These are phyloP conservation scores for Pipistrellus pipistrellus DNA, from an alignment of 2,797 vertebrate species.

Conservation along the genomic window DNA sequence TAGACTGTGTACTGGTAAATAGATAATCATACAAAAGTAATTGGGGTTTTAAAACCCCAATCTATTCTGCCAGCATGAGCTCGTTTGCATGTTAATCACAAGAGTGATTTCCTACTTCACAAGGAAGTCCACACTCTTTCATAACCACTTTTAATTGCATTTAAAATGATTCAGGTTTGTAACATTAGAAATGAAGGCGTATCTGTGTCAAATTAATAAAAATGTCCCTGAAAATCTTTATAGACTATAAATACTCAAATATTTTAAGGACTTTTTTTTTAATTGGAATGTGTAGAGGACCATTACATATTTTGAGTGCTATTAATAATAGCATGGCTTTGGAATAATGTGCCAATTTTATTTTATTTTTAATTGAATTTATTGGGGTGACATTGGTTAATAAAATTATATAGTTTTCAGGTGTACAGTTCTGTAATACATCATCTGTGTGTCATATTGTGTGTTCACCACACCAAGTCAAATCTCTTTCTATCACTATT, in stretches of 20 bases:
- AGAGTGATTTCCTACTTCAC: constrained; percentile 98
- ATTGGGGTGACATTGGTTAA: neutral
- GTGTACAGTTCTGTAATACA: neutral
- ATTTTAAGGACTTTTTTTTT: constrained; percentile 87
- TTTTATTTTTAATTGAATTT: constrained; percentile 75
- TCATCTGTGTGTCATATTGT: neutral
- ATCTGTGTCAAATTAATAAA: constrained; percentile 99
- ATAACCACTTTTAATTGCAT: constrained; percentile 99
- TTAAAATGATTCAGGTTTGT: constrained; percentile 99
- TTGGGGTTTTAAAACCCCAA: constrained; percentile 99
- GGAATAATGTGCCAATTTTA: constrained; percentile 74
- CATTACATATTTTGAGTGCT: constrained; percentile 84
- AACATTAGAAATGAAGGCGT: constrained; percentile 99
- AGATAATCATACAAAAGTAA: constrained; percentile 99
- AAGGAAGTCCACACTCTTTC: constrained; percentile 96
- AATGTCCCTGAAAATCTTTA: constrained; percentile 89
- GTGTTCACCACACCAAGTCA: neutral
- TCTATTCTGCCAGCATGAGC: constrained; percentile 99
- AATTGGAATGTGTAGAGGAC: constrained; percentile 86
- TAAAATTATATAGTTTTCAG: neutral
- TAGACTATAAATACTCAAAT: constrained; percentile 88
- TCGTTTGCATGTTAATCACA: constrained; percentile 99
- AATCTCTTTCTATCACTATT: neutral
- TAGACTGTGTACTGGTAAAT: constrained; percentile 99
- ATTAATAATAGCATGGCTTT: constrained; percentile 80